Conservation (phyloP, 2,113 vertebrate genomes). For the Muntiacus reevesi region DNA sequence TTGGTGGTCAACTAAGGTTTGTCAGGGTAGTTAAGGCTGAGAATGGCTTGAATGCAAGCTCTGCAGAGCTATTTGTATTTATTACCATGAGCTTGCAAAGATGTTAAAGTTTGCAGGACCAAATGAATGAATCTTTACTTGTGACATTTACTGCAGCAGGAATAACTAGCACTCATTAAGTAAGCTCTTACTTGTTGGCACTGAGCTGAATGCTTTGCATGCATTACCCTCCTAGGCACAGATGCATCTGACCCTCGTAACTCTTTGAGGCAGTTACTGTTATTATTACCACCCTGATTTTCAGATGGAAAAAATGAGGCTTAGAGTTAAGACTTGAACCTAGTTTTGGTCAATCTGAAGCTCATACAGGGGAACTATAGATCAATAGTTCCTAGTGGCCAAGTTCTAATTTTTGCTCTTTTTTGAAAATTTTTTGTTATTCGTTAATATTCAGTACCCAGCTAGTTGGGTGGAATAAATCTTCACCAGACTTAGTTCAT, state of each 20-base stretch:
- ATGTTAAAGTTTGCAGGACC: not conserved
- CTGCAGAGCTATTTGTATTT: not conserved
- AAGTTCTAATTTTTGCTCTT: not conserved
- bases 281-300: not conserved
- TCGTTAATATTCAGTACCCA: not conserved
- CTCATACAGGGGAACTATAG: accelerated
- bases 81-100: not conserved
- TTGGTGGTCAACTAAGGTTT: not conserved
- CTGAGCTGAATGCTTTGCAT: not conserved
- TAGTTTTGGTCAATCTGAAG: not conserved
- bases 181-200: not conserved
- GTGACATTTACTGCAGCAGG: not conserved
- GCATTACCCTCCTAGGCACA: not conserved
- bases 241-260: accelerated
- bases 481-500: not conserved
- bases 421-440: not conserved
- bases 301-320: not conserved
- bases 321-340: not conserved
- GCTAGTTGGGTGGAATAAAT: not conserved
- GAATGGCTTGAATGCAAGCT: not conserved
- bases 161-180: too few species aligned
- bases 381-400: not conserved
- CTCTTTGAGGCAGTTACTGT: not conserved
- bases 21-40: not conserved
- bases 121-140: not conserved